Base-by-base conservation (phyloP, 2,797 vertebrate species). In the Sebastes reedi region DNA sequence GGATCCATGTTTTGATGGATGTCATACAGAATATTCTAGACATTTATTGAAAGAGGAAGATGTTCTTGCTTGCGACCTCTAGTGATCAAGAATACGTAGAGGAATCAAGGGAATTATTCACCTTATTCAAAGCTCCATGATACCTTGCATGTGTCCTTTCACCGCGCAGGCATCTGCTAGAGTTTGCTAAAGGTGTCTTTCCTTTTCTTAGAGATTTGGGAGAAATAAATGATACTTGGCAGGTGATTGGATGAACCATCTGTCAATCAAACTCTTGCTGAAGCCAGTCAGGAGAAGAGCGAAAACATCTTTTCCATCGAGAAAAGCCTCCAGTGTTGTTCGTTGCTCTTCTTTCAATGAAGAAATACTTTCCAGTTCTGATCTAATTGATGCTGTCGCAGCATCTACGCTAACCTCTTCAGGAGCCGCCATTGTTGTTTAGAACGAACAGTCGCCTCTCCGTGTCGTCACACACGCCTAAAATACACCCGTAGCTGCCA, bases 1-100 rank as follows among this genome's bases (percentile, higher is more conserved):
- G 71, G 46, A 81, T 85, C 75, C 75, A 74, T 83, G 75, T 85
- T 86, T 83, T 80, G 82, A 87, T 80, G 79, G 81, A 80, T 67
- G 87, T 62, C 68, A 20, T 13, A 39, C 18, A 54, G 30, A 55
- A 30, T 70, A 80, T 80, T 54, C n/a, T 39, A 55, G 52, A 72
- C 18, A 46, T 75, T 80, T 72, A 70, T 75, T 85, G 86, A 14
- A 74, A 79, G 52, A 66, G 69, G 77, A 59, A 24, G 62, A 60
- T 14, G 62, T 68, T 81, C 55, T 67, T 59, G 75, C 20, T 71
- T 65, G 30, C 25, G 67, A 67, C 50, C 66, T 77, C 27, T n/a
- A 27, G 70, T 81, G 64, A 72, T 79, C 54, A 70, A 75, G 66
- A 79, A 69, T 55, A 73, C 18, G 2, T 6, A 20, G 30, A 83